Evolutionary conservation across 2,113 vertebrate genomes (phyloP).

Genomic region (Dipodomys stephensi): DNA sequence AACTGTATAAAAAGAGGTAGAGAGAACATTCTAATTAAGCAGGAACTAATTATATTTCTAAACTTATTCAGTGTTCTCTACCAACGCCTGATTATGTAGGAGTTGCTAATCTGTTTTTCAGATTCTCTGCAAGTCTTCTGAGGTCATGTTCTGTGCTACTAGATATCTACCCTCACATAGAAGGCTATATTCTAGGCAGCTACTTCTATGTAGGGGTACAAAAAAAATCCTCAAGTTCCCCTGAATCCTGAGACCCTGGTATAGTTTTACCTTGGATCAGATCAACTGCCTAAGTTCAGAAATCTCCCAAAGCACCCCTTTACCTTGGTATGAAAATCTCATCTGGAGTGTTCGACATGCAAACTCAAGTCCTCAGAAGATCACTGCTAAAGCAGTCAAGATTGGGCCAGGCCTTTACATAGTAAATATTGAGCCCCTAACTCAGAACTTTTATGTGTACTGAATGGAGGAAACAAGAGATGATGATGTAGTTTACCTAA

Average conservation of each 20-base stretch:
- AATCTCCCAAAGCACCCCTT: background rate
- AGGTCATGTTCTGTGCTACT: slow-evolving; percentile 27
- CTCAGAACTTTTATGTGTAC: background rate
- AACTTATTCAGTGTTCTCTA: background rate
- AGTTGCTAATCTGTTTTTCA: slow-evolving; percentile 56
- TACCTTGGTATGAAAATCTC: background rate
- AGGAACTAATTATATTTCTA: slow-evolving; percentile 55
- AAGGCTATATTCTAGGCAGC: background rate
- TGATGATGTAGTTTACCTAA: background rate
- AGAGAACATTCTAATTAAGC: slow-evolving; percentile 63
- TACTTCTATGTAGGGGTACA: background rate
- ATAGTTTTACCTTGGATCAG: background rate
- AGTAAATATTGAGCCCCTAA: background rate
- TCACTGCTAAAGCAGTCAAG: background rate
- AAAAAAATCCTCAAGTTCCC: background rate
- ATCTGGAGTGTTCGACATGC: background rate
- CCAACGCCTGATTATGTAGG: slow-evolving; percentile 55
- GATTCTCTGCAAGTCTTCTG: slow-evolving; percentile 19
- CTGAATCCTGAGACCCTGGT: background rate
- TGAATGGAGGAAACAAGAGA: background rate
- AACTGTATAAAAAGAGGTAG: slow-evolving; percentile 50
- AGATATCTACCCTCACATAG: background rate
- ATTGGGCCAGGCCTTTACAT: background rate
- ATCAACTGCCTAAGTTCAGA: background rate
- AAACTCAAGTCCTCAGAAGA: background rate